A percentile compares a stretch with the other conserved stretches of the same genome.
Evolutionary conservation across 2,888 invertebrate species (phyloP).

Genomic region (Pteria penguin): DNA sequence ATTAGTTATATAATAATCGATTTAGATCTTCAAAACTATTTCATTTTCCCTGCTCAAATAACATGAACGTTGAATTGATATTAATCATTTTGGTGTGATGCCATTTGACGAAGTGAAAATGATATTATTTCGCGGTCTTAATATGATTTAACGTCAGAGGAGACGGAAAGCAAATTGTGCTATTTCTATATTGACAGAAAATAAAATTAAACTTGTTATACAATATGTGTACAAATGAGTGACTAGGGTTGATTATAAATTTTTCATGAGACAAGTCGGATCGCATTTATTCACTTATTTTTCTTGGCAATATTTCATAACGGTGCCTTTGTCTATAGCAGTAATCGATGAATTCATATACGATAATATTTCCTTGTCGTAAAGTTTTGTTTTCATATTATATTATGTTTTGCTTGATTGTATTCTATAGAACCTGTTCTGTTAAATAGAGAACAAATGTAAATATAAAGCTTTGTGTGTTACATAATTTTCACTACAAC

Average conservation of each 20-base stretch:
- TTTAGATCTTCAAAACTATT: constrained; percentile 26
- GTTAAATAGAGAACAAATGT: no score
- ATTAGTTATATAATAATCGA: constrained; percentile 48
- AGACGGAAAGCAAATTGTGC: constrained; percentile 13
- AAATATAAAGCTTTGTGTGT: no score
- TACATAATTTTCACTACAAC: no score
- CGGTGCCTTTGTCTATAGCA: no score
- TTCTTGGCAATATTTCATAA: no score
- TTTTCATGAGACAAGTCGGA: no score
- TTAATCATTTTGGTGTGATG: constrained; percentile 36
- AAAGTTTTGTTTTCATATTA: no score
- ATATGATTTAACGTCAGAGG: constrained; percentile 36
- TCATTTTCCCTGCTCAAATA: constrained; percentile 34
- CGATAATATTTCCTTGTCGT: no score
- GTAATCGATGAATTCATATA: no score
- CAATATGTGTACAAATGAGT: constrained; percentile 27
- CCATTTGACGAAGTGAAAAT: constrained; percentile 37
- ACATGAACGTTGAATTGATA: constrained; percentile 22
- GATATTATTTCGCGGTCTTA: constrained; percentile 28
- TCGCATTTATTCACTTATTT: no score
- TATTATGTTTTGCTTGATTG: no score
- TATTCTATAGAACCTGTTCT: no score
- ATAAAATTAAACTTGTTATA: constrained; percentile 32
- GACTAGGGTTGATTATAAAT: constrained; percentile 4
- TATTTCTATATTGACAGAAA: constrained; percentile 15